Conservation (phyloP, 1,140 invertebrate species). For the Drosophila subobscura region DNA sequence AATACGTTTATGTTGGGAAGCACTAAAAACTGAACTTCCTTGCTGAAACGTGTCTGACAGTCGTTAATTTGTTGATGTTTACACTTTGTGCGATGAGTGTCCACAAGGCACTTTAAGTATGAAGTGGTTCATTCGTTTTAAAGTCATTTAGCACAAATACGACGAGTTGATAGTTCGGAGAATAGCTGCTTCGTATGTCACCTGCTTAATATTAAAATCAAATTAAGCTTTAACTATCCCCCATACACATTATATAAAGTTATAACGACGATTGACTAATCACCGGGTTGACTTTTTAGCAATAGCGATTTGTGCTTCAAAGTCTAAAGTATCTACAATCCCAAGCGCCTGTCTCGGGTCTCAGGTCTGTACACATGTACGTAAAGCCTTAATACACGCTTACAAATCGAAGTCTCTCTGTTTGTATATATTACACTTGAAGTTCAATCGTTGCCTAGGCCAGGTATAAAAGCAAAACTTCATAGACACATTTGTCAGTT, state of each 20-base stretch:
- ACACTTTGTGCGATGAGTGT: no score
- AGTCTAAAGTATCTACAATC: constrained; percentile 56
- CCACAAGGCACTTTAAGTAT: no score
- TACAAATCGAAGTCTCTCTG: constrained; percentile 10
- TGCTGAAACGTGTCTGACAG: no score
- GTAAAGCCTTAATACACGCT: constrained; percentile 24
- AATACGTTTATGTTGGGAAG: no score
- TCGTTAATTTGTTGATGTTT: no score
- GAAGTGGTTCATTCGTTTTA: no score
- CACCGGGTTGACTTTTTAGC: constrained; percentile 58
- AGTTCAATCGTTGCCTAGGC: constrained; percentile 46
- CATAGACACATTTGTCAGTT: constrained; percentile 70
- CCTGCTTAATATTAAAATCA: constrained; percentile 32
- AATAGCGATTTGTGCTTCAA: constrained; percentile 51
- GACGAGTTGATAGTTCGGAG: constrained; percentile 8
- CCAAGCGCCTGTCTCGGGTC: neutral
- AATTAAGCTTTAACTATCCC: constrained; percentile 44
- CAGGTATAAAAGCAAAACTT: constrained; percentile 71
- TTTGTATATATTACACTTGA: constrained; percentile 40
- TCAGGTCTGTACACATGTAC: constrained; percentile 6
- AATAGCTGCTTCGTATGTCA: no score
- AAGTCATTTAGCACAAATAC: constrained; percentile 5
- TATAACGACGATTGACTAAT: constrained; percentile 61
- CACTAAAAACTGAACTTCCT: no score
- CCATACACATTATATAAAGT: constrained; percentile 51